Base-by-base conservation (phyloP, 2,113 vertebrate genomes). In the Rhadina sibilatrix region DNA sequence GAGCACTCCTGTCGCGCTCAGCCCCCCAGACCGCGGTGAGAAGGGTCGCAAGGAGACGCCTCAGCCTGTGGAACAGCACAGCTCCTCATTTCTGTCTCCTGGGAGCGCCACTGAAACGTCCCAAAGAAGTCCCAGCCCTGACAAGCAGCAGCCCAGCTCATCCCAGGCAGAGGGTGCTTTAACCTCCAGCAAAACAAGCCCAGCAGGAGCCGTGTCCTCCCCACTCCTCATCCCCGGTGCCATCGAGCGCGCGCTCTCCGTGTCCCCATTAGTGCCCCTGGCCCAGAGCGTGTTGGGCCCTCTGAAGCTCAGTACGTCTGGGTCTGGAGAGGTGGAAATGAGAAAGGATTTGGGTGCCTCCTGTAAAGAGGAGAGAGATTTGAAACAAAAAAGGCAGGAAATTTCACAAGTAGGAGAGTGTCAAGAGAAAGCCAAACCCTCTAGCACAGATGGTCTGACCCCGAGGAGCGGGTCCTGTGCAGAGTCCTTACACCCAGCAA, bases 271-370 rank as follows among this genome's bases (percentile, higher is more conserved):
- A 2, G 89, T 96, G 37, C 97, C 98, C 0, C 97, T 98, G 15
- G 98, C 98, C 35, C 99, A 98, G 82, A 98, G 98, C 1, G 83
- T 98, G 33, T 68, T 98, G 42, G 98, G 98, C 25, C 98, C 98
- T 8, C 95, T 98, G 64, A 98, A 98, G 85, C 98, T 98, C 56
- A 97, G 88, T 33, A 33, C 94, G 25, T 89, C 97, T 49, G 95
- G 90, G 50, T 94, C 98, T 9, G 97, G 93, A 93, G 97, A 98
- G 54, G 71, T 72, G 40, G 97, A 98, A 61, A 96, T 61, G 38
- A 94, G 68, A 60, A 98, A 97, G 59, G 98, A 98, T 59, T 80
- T 69, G 42, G 86, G 87, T 56, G 17, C 70, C 37, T 77, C 90
- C 11, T 94, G 90, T 65, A 93, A 93, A 93, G 94, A 96, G 79